Evolutionary conservation across 2,888 invertebrate genomes (phyloP).

Genomic region (Drosophila buzzatii): DNA sequence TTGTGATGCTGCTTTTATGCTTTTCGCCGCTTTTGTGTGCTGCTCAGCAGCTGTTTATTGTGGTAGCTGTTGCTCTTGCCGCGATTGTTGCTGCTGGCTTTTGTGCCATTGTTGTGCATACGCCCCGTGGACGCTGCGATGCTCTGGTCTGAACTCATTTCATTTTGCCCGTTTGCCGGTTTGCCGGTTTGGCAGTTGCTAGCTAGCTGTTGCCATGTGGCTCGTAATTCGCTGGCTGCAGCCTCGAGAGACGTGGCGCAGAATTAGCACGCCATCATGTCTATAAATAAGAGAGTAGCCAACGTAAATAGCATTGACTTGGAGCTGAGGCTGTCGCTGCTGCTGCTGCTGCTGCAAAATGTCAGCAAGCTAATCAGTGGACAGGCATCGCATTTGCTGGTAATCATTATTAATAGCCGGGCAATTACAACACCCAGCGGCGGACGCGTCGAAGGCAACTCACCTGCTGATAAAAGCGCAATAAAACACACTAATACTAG

Average conservation of each 20-base stretch:
- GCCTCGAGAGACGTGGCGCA: constrained; percentile 58
- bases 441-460: constrained; percentile 50
- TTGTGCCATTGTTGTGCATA: constrained; percentile 70
- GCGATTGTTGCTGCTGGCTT: constrained; percentile 26
- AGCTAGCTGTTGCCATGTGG: constrained; percentile 33
- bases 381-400: constrained; percentile 66
- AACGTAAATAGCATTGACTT: constrained; percentile 71
- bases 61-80: constrained; percentile 46
- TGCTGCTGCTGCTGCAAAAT: constrained; percentile 52
- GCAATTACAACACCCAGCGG: constrained; percentile 66
- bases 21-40: constrained; percentile 46
- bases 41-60: constrained; percentile 55
- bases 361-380: constrained; percentile 71
- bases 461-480: constrained; percentile 52
- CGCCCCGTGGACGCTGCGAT: constrained; percentile 58
- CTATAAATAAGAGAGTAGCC: constrained; percentile 68
- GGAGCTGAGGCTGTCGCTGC: not conserved
- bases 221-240: constrained; percentile 31
- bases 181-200: constrained; percentile 21
- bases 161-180: constrained; percentile 25
- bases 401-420: constrained; percentile 76
- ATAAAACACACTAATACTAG: constrained; percentile 17
- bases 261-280: constrained; percentile 70
- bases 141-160: constrained; percentile 62
- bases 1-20: constrained; percentile 15